A percentile compares a stretch with the other conserved stretches of the same genome.
Conservation (phyloP, 2,113 vertebrate genomes). For the Numida meleagris region DNA sequence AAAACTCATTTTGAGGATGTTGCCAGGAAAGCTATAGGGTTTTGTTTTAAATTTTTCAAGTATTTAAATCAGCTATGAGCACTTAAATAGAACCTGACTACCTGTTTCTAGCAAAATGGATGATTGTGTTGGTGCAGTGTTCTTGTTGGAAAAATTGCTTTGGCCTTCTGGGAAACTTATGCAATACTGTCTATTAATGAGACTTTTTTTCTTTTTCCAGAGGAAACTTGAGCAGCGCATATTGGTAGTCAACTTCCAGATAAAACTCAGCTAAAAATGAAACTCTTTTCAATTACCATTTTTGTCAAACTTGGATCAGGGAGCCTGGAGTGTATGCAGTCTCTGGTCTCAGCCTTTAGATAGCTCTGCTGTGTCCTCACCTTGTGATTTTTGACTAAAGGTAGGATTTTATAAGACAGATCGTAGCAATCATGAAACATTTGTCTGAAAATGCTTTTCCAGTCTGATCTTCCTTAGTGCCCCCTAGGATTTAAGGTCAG, state of each 20-base stretch:
- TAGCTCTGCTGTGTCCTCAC: background rate
- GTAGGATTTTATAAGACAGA: background rate
- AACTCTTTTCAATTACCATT: background rate
- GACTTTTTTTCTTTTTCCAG: background rate
- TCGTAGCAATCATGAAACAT: background rate
- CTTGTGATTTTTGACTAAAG: background rate
- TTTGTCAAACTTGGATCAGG: background rate
- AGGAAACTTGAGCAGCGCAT: background rate
- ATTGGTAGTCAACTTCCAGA: background rate
- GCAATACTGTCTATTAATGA: background rate
- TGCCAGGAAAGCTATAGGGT: background rate
- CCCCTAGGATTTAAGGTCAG: background rate
- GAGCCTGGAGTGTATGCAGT: background rate
- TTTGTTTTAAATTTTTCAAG: background rate
- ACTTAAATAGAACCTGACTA: background rate
- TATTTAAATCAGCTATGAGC: background rate
- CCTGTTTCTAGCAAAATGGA: background rate
- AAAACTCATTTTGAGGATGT: background rate
- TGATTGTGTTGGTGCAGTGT: no score
- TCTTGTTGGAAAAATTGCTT: background rate
- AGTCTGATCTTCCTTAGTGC: background rate
- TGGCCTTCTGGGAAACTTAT: background rate
- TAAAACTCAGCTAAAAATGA: background rate
- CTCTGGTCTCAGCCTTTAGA: background rate
- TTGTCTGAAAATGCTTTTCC: constrained; percentile 6